Evolutionary conservation across 2,797 vertebrate genomes (phyloP).

Genomic region (Erpetoichthys calabaricus): DNA sequence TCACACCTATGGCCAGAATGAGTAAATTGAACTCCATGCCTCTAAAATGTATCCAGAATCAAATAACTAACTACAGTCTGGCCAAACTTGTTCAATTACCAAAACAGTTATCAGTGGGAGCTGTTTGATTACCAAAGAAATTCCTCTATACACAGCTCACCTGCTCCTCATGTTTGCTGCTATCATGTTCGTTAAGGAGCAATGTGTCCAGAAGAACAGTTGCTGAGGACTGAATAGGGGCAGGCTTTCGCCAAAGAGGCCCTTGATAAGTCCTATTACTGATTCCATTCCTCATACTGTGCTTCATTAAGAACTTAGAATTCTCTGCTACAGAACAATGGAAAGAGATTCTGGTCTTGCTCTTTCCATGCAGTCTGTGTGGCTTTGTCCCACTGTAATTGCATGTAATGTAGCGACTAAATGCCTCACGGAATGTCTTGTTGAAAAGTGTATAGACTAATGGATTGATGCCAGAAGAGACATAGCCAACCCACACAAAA

Average conservation of each 20-base stretch:
- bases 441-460: constrained; percentile 95
- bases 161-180: constrained; percentile 63
- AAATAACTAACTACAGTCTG: too few species aligned
- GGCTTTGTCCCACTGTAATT: constrained; percentile 53
- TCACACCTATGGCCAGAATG: too few species aligned
- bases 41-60: too few species aligned
- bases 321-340: constrained; percentile 69
- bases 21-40: too few species aligned
- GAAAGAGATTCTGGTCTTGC: constrained; percentile 59
- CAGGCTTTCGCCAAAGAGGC: constrained; percentile 50
- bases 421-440: constrained; percentile 87
- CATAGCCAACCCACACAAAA: constrained; percentile 93
- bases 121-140: too few species aligned
- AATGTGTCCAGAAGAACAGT: constrained; percentile 62
- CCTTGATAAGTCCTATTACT: constrained; percentile 69
- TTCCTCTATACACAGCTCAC: constrained; percentile 64
- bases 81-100: too few species aligned
- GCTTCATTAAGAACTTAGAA: constrained; percentile 78
- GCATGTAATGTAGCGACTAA: constrained; percentile 82
- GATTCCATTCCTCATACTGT: constrained; percentile 73
- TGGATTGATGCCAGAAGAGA: constrained; percentile 93
- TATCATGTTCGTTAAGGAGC: constrained; percentile 68
- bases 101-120: too few species aligned
- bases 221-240: constrained; percentile 49
- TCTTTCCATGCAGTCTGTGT: constrained; percentile 37